These are phyloP conservation scores for Cheirogaleus medius DNA, from an alignment of 2,113 vertebrate genomes.

Conservation along the genomic window DNA sequence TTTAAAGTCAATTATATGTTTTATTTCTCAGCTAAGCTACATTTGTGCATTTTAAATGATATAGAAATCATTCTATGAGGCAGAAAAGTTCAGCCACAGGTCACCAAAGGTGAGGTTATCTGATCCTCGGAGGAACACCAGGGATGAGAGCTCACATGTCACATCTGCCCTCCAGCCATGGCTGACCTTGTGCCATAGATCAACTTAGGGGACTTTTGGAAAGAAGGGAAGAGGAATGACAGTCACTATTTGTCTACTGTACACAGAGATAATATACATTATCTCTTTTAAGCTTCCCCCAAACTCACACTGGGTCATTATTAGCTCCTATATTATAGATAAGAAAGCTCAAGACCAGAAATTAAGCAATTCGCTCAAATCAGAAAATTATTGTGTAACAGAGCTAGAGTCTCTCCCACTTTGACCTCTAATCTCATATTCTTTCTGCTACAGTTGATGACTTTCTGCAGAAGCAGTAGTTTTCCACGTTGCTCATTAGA, in stretches of 20 bases:
- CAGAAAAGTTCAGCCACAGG: constrained; percentile 60
- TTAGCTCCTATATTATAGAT: not conserved
- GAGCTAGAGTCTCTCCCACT: not conserved
- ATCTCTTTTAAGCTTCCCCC: not conserved
- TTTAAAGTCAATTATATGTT: constrained; percentile 59
- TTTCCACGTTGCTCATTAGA: not conserved
- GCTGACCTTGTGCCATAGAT: not conserved
- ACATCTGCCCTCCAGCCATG: not conserved
- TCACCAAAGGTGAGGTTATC: constrained; percentile 46
- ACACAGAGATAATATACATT: not conserved
- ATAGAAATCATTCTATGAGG: constrained; percentile 48
- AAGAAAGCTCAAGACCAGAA: not conserved
- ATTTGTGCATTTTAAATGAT: constrained; percentile 63
- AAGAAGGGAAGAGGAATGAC: not conserved
- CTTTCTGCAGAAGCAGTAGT: not conserved
- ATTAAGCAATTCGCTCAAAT: not conserved
- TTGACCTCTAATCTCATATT: not conserved
- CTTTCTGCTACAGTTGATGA: not conserved
- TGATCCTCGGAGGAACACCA: not conserved
- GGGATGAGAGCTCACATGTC: not conserved
- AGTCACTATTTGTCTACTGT: not conserved
- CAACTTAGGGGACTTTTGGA: not conserved
- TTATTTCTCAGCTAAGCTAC: constrained; percentile 58
- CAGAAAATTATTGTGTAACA: not conserved
- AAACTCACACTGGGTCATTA: not conserved